Conservation (phyloP, 2,797 vertebrate genomes). For the Cacajao melanocephalus region DNA sequence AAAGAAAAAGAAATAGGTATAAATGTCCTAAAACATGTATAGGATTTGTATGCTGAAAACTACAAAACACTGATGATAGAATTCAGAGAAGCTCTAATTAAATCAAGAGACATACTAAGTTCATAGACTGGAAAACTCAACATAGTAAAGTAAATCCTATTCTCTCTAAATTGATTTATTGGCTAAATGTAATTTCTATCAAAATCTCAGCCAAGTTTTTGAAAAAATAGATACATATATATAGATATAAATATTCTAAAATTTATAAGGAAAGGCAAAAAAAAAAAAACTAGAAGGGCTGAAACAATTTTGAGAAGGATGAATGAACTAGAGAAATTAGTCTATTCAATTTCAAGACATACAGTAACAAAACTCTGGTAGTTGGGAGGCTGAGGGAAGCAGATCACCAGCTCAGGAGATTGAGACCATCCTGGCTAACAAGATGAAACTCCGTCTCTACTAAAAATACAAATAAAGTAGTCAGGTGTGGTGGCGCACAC, state of each 20-base stretch:
- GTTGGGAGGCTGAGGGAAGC: no score
- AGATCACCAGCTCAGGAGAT: no score
- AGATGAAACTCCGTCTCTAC: no score
- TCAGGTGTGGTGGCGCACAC: no score
- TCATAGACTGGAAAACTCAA: not conserved
- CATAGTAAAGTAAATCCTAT: not conserved
- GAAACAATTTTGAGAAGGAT: not conserved
- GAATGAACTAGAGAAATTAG: not conserved
- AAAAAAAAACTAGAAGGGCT: not conserved
- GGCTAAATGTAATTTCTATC: not conserved
- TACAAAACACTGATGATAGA: not conserved
- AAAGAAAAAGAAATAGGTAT: not conserved
- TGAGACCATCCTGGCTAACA: no score
- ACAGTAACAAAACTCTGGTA: not conserved
- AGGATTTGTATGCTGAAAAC: not conserved
- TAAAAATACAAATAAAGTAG: no score
- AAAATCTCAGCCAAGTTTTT: not conserved
- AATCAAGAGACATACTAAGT: not conserved
- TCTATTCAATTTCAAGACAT: not conserved
- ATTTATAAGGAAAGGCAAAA: not conserved
- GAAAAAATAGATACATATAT: not conserved
- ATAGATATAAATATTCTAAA: not conserved
- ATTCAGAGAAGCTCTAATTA: not conserved
- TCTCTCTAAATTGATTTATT: not conserved
- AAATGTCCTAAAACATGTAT: not conserved